Base-by-base conservation (phyloP, 2,113 vertebrate genomes). In the Hiodon tergisus region DNA sequence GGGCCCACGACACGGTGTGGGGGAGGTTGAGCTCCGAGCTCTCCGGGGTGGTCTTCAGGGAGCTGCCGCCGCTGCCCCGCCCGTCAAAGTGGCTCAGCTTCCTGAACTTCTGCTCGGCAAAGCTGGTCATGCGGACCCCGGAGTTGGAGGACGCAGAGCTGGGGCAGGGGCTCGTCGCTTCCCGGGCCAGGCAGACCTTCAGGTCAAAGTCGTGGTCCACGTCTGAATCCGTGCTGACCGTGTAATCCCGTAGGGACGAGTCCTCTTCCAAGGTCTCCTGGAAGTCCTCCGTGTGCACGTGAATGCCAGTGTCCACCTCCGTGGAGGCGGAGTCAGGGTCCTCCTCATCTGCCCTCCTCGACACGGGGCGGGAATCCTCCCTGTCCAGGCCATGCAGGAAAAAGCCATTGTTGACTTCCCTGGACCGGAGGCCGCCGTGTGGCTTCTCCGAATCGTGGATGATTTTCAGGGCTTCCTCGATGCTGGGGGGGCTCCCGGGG, bases 81-180 rank as follows among this genome's bases (percentile, higher is more conserved):
- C 95, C 94, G 65, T 98, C 97, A 0, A 89, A 87, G 46, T 92
- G 86, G 80, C 91, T 93, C 61, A 95, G 53, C 79, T 98, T 98
- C 76, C 91, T 88, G 84, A 98, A 97, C 72, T 99, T 99, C 86
- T 98, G 96, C 78, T 99, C 97, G 0, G 97, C 97, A 82, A 99
- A 99, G 86, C 95, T 99, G 4, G 97, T 99, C 96, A 99, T 98
- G 73, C 94, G 94, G 77, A 97, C 90, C 2, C 82, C 94, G 0
- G 95, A 94, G 54, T 93, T 90, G 0, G 96, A 96, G n/a, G 95
- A 98, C 50, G 89, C 88, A 1, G 94, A 94, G 78, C 93, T 94
- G 17, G 93, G 91, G 75, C 90, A 93, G 6, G 93, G 94, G 80
- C 93, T 94, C 75, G 88, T 76, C 54, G 89, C 85, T 47, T 93